Evolutionary conservation across 2,113 vertebrate genomes (phyloP), one percentile per base, ranked within the genome.

Genomic region (Pseudolaguvia tuberculata): DNA sequence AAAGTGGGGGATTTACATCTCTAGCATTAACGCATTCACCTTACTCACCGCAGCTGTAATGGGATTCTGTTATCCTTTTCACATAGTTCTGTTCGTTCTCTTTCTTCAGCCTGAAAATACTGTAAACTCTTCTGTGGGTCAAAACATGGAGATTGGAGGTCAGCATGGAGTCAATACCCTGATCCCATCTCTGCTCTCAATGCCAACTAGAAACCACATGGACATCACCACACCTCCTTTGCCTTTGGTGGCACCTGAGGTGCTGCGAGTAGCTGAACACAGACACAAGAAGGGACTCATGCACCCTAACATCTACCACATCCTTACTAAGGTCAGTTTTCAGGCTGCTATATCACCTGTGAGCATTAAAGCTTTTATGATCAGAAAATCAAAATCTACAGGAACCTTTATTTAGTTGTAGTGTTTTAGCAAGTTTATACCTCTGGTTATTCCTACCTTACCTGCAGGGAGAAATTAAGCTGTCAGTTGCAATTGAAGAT

Each of bases 191-290:
- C 91, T 98, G 78, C 88, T 98, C 78, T 97, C 95, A 57, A 96
- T 97, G 95, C 94, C 96, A 80, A 98, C 94, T 61, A 92, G 96
- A 86, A 97, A 93, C 90, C 96, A 98, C 88, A 97, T 98, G 96
- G 96, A 98, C 87, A 94, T 98, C 82, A 97, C 94, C 58, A 95
- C 94, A 55, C 96, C 96, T 21, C 94, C 95, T 70, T 90, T 97
- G 85, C 96, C 96, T 74, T 87, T 87, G 0, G 93, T 96, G 53
- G 94, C 94, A 68, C 93, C 94, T 0, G 96, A 97, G 91, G 95
- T 98, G 85, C 89, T 98, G 83, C 88, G 96, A 88, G 95, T 97
- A 80, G 94, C 94, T 0, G 94, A 98, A 85, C 95, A 96, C 88
- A 92, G 96, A 81, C 96, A 98, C 91, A 96, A 92, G 87, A 94